Evolutionary conservation across 2,113 vertebrate species (phyloP).

Genomic region (Benitochromis conjunctus): DNA sequence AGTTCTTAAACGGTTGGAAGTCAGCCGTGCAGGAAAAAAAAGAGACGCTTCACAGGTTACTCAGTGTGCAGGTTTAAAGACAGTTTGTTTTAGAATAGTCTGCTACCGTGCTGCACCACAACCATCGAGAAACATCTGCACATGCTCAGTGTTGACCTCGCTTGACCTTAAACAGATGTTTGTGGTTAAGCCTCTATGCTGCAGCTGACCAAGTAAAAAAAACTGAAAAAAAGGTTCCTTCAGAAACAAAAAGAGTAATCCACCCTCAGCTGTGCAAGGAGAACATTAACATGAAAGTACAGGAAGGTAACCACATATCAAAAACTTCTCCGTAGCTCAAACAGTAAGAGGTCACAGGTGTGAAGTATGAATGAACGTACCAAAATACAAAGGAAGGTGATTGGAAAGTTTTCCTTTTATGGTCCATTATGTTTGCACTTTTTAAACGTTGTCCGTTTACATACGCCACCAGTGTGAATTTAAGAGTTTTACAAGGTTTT

Average conservation of each 20-base stretch:
- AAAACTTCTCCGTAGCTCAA: neutral
- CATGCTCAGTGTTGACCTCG: neutral
- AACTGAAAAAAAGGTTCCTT: neutral
- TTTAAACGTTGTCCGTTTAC: neutral
- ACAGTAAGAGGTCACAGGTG: neutral
- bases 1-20: accelerated
- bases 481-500: neutral
- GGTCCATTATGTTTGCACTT: neutral
- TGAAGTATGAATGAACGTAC: neutral
- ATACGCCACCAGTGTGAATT: neutral
- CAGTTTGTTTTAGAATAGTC: neutral
- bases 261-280: accelerated
- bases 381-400: neutral
- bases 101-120: neutral
- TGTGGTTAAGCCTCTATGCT: neutral
- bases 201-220: neutral
- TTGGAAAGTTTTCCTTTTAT: neutral
- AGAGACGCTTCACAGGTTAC: neutral
- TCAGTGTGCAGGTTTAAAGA: neutral
- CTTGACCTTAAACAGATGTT: neutral
- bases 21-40: neutral
- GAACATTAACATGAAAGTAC: neutral
- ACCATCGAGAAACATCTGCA: neutral
- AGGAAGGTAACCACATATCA: neutral
- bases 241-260: neutral